These are phyloP conservation scores for Drosophila asahinai DNA, from an alignment of 1,140 invertebrate species.

Conservation along the genomic window DNA sequence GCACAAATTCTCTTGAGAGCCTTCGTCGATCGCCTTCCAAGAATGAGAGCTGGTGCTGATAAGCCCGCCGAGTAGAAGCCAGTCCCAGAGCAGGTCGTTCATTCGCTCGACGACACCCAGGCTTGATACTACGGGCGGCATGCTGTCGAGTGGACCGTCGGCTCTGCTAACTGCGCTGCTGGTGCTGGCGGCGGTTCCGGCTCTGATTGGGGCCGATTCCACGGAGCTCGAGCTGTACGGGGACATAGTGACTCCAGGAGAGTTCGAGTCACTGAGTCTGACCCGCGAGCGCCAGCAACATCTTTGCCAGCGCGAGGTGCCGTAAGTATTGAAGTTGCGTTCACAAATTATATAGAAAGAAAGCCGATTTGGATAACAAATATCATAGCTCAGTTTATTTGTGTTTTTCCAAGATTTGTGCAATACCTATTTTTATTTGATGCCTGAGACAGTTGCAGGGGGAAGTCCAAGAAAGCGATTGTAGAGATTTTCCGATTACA, in stretches of 20 bases:
- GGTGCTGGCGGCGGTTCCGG: constrained; percentile 1
- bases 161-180: constrained; percentile 21
- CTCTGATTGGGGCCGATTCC: constrained; percentile 6
- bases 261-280: constrained; percentile 62
- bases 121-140: constrained; percentile 44
- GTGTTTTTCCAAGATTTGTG: not conserved
- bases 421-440: not conserved
- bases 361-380: too few species aligned
- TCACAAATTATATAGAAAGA: too few species aligned
- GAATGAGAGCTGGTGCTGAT: constrained; percentile 38
- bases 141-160: constrained; percentile 28
- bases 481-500: constrained; percentile 7
- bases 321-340: constrained; percentile 44
- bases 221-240: constrained; percentile 57
- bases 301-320: constrained; percentile 67
- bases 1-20: constrained; percentile 16
- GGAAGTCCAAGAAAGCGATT: not conserved
- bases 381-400: too few species aligned
- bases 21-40: not conserved
- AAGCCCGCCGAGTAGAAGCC: constrained; percentile 24
- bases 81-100: constrained; percentile 29
- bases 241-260: constrained; percentile 45
- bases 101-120: constrained; percentile 43
- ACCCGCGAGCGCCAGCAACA: constrained; percentile 52
- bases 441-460: not conserved